A percentile compares a stretch with the other conserved stretches of the same genome.
phyloP scores from a whole-genome alignment of 2,888 invertebrate species.

The Lysandra bellargus region DNA sequence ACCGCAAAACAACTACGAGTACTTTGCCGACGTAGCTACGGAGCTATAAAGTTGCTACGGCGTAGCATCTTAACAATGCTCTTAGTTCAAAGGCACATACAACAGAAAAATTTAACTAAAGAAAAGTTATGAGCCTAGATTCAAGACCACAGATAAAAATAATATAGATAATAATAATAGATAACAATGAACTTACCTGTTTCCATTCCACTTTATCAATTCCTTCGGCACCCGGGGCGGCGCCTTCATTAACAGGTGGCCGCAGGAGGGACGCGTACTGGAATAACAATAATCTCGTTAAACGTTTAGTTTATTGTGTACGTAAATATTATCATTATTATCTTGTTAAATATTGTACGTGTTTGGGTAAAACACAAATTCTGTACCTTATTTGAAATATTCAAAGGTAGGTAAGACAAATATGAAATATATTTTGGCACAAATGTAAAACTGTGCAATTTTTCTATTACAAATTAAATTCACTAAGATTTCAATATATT shows the following conservation, averaged over 20 bases:
- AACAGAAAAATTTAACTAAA: too few relatives aligned
- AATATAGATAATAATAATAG: neutral
- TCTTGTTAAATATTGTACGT: neutral
- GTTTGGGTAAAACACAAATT: neutral
- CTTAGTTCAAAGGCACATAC: too few relatives aligned
- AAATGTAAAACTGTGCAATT: too few relatives aligned
- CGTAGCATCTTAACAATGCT: neutral
- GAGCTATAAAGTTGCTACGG: neutral
- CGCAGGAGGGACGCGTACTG: slow-evolving; percentile 93
- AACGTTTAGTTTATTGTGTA: neutral
- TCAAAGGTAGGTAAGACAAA: too few relatives aligned
- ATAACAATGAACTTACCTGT: slow-evolving; percentile 82
- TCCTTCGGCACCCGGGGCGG: slow-evolving; percentile 83
- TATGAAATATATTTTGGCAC: too few relatives aligned
- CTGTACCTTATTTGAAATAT: too few relatives aligned
- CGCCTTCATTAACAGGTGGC: slow-evolving; percentile 87
- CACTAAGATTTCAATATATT: too few relatives aligned
- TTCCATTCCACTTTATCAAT: slow-evolving; percentile 94
- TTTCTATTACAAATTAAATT: too few relatives aligned
- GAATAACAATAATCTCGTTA: slow-evolving; percentile 44
- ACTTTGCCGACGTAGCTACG: neutral
- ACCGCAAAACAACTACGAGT: too few relatives aligned
- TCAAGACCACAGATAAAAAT: neutral
- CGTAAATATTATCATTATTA: neutral
- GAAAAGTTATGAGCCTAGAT: too few relatives aligned